Conservation (phyloP, 2,113 vertebrate species). For the Tragulus kanchil region DNA sequence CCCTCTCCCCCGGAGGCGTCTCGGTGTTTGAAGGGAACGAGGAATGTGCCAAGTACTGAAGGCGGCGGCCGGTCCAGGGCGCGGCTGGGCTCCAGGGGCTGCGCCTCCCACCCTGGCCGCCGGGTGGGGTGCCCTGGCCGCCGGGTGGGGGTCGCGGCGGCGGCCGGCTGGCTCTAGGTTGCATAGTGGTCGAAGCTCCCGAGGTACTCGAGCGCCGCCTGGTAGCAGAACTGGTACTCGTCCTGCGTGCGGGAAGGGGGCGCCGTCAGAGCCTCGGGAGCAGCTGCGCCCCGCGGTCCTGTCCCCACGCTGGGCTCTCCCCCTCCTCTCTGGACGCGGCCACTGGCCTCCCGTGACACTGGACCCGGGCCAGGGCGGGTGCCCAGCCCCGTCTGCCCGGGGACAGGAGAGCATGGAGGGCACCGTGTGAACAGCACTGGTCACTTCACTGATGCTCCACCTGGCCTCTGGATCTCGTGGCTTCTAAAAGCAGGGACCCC, state of each 20-base stretch:
- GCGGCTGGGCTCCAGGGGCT: neutral
- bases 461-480: too few relatives aligned
- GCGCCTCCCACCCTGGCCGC: neutral
- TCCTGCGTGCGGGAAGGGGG: constrained; percentile 88
- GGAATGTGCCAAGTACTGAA: constrained; percentile 89
- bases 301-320: neutral
- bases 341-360: neutral
- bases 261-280: rapidly evolving
- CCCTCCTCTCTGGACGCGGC: rapidly evolving
- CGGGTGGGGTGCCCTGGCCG: neutral
- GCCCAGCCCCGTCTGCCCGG: neutral
- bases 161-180: constrained; percentile 92
- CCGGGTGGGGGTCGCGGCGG: neutral
- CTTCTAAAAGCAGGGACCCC: neutral
- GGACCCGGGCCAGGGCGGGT: neutral
- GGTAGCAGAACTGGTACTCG: constrained; percentile 99
- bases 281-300: neutral
- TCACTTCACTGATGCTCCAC: neutral
- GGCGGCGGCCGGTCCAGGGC: neutral
- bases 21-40: constrained; percentile 72
- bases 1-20: constrained; percentile 67
- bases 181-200: constrained; percentile 99
- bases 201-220: constrained; percentile 98
- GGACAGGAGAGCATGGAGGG: rapidly evolving
- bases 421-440: too few relatives aligned